Evolutionary conservation across 2,113 vertebrate genomes (phyloP), one percentile per base, ranked within the genome.

Genomic region (Corythaixoides concolor): DNA sequence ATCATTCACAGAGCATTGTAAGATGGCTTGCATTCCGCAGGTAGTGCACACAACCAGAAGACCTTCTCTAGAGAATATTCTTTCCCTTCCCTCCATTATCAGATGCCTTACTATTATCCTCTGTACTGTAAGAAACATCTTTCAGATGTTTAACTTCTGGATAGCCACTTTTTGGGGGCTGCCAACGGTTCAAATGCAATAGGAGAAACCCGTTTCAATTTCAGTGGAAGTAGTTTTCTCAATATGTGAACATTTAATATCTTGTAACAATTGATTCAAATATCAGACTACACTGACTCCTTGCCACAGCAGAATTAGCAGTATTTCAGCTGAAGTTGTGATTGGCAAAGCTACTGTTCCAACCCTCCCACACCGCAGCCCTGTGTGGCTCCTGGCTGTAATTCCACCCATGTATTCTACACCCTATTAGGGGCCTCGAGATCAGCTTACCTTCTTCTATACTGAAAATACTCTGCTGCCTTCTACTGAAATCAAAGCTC

Each of bases 211-310:
- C 15, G 14, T 21, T 86, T 76, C 63, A 16, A 47, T 83, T 80
- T 74, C 85, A 64, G 59, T 19, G 67, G 41, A 83, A 94, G 49
- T 8, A 24, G 68, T 89, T 94, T 93, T 89, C 82, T 88, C 24
- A 7, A 20, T 67, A 80, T 33, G 59, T 0, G 0, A 93, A 74
- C 68, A 64, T 39, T 91, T 43, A 88, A 26, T 62, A 83, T 47
- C 81, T 83, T 45, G 39, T 76, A 94, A 53, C 66, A 60, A 88
- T 17, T 47, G 49, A 89, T 60, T 73, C 53, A 63, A 55, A 2
- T 53, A 90, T 78, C 93, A 91, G 89, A 63, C 64, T 35, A 50
- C 52, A 30, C 8, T 6, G 50, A 84, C 60, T 81, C 43, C 62
- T 56, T 18, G 59, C 59, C 80, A 77, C 72, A 53, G 32, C 45